Conservation (phyloP, 2,113 vertebrate genomes). For the Pleuronectes platessa region DNA sequence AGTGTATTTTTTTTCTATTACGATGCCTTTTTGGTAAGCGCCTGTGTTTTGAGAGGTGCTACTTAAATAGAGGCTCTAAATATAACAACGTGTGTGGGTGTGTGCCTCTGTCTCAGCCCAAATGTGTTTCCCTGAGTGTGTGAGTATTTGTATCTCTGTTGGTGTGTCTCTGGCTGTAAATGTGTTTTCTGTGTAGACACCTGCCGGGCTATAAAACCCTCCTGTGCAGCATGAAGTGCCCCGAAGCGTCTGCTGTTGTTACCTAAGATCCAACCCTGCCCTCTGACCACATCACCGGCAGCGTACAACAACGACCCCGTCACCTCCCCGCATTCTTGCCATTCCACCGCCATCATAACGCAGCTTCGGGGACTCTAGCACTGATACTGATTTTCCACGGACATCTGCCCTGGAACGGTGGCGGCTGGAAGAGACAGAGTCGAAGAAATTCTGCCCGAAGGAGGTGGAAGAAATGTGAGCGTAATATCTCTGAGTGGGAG, state of each 20-base stretch:
- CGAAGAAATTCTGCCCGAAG: slow-evolving; percentile 67
- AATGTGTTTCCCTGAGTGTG: slow-evolving; percentile 40
- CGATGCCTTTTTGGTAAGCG: slow-evolving; percentile 31
- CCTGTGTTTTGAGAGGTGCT: slow-evolving; percentile 48
- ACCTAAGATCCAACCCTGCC: slow-evolving; percentile 59
- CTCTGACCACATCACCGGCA: slow-evolving; percentile 49
- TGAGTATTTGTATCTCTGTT: slow-evolving; percentile 10
- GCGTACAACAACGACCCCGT: slow-evolving; percentile 14
- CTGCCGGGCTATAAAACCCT: slow-evolving; percentile 56
- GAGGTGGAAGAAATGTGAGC: slow-evolving; percentile 75
- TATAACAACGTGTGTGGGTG: slow-evolving; percentile 64
- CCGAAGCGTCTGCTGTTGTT: slow-evolving; percentile 58
- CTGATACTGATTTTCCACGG: slow-evolving; percentile 63
- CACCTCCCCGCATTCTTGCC: slow-evolving; percentile 27
- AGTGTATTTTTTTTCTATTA: slow-evolving; percentile 15
- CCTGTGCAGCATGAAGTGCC: slow-evolving; percentile 46
- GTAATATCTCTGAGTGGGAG: slow-evolving; percentile 72
- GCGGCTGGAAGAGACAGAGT: slow-evolving; percentile 37
- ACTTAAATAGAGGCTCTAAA: slow-evolving; percentile 64
- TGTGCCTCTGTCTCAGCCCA: slow-evolving; percentile 40
- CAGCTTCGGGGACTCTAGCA: slow-evolving; percentile 54
- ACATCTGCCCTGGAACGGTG: slow-evolving; percentile 56
- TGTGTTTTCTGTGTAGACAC: slow-evolving; percentile 38
- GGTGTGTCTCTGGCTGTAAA: slow-evolving; percentile 33
- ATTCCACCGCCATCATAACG: slow-evolving; percentile 49